Conservation (phyloP, 2,888 invertebrate genomes). For the Helobdella robusta region DNA sequence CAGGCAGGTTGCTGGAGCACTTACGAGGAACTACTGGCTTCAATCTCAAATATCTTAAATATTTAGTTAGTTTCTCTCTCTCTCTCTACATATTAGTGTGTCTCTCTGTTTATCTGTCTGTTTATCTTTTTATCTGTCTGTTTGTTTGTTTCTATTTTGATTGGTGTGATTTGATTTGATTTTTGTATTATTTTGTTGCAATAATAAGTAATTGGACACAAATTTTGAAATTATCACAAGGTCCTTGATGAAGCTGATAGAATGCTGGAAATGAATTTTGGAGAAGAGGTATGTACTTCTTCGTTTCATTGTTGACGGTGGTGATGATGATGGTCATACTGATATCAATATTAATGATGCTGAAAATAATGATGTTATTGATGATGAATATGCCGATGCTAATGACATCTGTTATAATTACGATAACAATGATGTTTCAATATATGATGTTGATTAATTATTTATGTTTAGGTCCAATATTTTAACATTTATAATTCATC, state of each 20-base stretch:
- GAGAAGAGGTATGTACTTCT: conserved; percentile 76
- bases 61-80: no score
- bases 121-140: background rate
- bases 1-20: conserved; percentile 87
- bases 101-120: background rate
- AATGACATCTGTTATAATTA: no score
- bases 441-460: no score
- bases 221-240: conserved; percentile 17
- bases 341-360: no score
- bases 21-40: conserved; percentile 96
- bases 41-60: conserved; percentile 75
- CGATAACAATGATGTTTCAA: no score
- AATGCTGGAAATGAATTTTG: conserved; percentile 97
- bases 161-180: background rate
- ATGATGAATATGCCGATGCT: no score
- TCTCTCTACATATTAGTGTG: no score
- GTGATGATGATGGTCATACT: no score
- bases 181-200: background rate
- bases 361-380: no score
- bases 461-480: no score
- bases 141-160: background rate
- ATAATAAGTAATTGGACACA: background rate
- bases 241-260: conserved; percentile 95
- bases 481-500: no score
- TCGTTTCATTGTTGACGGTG: no score